Evolutionary conservation across 2,113 vertebrate species (phyloP), one percentile per base, ranked within the genome.

Genomic region (Trochalopteron elliotii): DNA sequence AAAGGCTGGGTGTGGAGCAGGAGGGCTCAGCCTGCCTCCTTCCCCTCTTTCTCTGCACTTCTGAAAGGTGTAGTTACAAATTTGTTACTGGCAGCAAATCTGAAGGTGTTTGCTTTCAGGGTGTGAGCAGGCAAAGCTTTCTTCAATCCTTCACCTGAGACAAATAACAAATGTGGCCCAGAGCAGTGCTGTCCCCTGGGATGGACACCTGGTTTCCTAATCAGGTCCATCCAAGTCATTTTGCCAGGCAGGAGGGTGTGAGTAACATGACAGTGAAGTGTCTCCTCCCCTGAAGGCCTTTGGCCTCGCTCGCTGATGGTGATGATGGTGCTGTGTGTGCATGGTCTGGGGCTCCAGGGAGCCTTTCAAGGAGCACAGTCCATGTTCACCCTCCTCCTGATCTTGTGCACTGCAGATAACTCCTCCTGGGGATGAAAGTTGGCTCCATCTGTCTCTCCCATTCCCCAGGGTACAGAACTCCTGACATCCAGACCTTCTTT

Each of bases 401-500:
- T 24, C 52, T 63, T 13, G 0, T 18, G 42, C 1, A 2, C 33
- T 27, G 64, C 50, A 89, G 90, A 76, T 83, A 91, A 63, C 86
- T 69, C 71, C 87, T 68, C 71, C 59, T 13, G 14, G 4, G 40
- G 71, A 52, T 70, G 25, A 91, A 60, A 80, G 42, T 69, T 80
- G 79, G n/a, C 74, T 87, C 60, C 18, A 0, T 85, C 55, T 40
- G 39, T 28, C 60, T 93, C 75, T 53, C 63, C 57, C 13, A 1
- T 68, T 82, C 57, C 65, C 27, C 53, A 10, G 27, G 55, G 27
- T 33, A 16, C 64, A 49, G 77, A 72, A 47, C 76, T 91, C 56
- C 94, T 60, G 87, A 83, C 83, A 74, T 76, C 57, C 94, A 91
- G 93, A 94, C 96, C 89, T 92, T 96, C 85, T 97, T 97, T 97